Percentiles rank a stretch among this genome's conserved stretches.
phyloP scores from a whole-genome alignment of 2,113 vertebrate species.

The Plecotus auritus region DNA sequence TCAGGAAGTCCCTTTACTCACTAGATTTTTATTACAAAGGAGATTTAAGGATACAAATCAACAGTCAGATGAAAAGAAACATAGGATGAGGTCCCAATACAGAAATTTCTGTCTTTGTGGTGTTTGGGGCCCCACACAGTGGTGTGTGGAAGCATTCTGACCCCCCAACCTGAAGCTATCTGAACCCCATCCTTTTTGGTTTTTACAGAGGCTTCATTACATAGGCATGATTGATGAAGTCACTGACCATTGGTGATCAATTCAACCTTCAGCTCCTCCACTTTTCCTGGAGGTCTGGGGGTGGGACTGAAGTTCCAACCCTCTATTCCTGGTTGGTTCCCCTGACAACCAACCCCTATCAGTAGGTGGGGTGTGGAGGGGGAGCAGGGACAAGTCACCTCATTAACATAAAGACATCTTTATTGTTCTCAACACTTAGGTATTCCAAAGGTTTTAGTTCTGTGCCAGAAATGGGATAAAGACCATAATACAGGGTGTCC shows the following conservation, averaged over 20 bases:
- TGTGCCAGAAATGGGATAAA: not conserved
- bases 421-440: not conserved
- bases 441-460: not conserved
- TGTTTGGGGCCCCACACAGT: not conserved
- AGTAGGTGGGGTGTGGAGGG: not conserved
- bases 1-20: not conserved
- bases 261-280: not conserved
- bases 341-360: not conserved
- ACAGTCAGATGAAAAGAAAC: not conserved
- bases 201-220: not conserved
- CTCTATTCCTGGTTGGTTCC: not conserved
- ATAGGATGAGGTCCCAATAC: not conserved
- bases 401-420: not conserved
- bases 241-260: not conserved
- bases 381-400: not conserved
- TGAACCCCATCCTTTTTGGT: not conserved
- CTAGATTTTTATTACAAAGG: not conserved
- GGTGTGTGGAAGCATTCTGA: fast-evolving
- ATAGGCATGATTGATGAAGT: not conserved
- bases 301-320: not conserved
- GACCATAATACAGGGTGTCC: not conserved
- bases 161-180: too few relatives aligned
- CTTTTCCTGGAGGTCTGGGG: not conserved
- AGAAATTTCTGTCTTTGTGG: not conserved
- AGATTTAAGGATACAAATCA: not conserved